phyloP scores from a whole-genome alignment of 2,797 vertebrate genomes.

The Acridotheres tristis region DNA sequence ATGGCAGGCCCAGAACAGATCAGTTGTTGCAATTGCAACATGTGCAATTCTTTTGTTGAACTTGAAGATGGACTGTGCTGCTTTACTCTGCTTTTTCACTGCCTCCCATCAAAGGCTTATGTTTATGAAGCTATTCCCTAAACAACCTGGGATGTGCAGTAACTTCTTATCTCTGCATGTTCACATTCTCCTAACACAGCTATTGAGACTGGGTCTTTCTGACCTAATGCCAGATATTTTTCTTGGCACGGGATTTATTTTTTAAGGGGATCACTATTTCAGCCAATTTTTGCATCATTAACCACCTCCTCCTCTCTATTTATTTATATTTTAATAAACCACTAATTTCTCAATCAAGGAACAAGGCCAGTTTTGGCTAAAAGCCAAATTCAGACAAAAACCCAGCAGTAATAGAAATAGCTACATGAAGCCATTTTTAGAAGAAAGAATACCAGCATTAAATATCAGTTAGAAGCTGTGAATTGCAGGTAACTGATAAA shows the following conservation, averaged over 20 bases:
- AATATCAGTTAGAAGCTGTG: neutral
- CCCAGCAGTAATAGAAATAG: neutral
- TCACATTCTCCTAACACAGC: neutral
- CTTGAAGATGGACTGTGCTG: neutral
- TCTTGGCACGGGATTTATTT: constrained; percentile 52
- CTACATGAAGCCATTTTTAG: neutral
- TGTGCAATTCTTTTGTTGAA: neutral
- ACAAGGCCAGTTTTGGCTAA: constrained; percentile 7
- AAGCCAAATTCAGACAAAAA: neutral
- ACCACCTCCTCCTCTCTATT: constrained; percentile 40
- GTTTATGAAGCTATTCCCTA: neutral
- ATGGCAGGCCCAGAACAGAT: neutral
- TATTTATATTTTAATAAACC: constrained; percentile 57
- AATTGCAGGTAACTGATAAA: constrained; percentile 20
- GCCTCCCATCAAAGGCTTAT: neutral
- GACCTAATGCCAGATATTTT: constrained; percentile 38
- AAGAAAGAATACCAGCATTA: neutral
- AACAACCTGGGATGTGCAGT: neutral
- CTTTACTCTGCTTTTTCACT: neutral
- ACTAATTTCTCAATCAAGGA: constrained; percentile 58
- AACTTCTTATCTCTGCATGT: constrained; percentile 18
- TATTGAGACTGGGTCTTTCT: constrained; percentile 41
- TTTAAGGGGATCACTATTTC: constrained; percentile 34
- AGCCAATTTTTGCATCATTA: constrained; percentile 64
- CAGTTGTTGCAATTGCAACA: neutral